Conservation (phyloP, 2,113 vertebrate species). For the Leptobrachium leishanense region DNA sequence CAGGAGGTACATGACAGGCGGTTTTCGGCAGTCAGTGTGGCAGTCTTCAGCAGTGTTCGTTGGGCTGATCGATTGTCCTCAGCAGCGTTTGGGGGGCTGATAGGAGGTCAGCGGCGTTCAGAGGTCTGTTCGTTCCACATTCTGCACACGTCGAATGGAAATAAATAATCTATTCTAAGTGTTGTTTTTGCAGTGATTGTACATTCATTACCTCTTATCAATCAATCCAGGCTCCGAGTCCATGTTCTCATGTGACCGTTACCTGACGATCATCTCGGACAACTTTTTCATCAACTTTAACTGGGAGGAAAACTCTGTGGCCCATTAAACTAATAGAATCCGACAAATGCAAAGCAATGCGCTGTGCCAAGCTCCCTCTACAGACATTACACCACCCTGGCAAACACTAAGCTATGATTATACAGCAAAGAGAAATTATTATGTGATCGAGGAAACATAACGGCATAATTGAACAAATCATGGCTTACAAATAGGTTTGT, state of each 20-base stretch:
- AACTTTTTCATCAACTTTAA: not conserved
- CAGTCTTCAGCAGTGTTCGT: too few relatives aligned
- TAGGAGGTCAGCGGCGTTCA: too few relatives aligned
- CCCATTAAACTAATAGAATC: not conserved
- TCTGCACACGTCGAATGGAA: too few relatives aligned
- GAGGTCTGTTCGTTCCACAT: too few relatives aligned
- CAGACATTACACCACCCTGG: not conserved
- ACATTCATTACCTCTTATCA: not conserved
- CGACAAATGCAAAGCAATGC: not conserved
- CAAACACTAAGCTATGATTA: not conserved
- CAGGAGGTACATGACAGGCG: too few relatives aligned
- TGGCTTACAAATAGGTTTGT: constrained; percentile 1
- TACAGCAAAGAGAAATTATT: not conserved
- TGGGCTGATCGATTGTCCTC: too few relatives aligned
- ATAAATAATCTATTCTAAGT: too few relatives aligned
- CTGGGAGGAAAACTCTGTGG: not conserved
- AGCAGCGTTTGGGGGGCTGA: too few relatives aligned
- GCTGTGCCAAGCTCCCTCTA: not conserved
- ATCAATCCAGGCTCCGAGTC: not conserved
- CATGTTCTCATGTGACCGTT: not conserved
- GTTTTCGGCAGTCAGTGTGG: too few relatives aligned
- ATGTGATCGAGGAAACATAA: constrained; percentile 6
- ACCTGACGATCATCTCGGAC: not conserved
- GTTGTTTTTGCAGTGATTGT: too few relatives aligned
- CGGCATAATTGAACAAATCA: constrained; percentile 15